A percentile compares a stretch with the other conserved stretches of the same genome.
phyloP scores from a whole-genome alignment of 1,140 invertebrate species.

The Drosophila sucinea region DNA sequence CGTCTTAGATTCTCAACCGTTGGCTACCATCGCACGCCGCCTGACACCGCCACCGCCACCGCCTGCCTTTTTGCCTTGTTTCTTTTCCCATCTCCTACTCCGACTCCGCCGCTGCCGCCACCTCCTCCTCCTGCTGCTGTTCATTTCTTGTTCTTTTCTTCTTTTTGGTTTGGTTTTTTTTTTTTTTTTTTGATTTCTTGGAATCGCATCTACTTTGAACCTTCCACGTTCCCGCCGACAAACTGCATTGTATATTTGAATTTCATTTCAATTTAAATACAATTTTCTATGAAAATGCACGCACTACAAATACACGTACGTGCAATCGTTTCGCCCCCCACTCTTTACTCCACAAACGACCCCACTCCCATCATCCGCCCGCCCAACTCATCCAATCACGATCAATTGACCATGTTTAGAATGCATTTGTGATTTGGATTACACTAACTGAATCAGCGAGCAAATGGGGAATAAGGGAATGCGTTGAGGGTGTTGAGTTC shows the following conservation, averaged over 20 bases:
- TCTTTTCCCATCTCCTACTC: background rate
- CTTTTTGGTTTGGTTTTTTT: constrained; percentile 30
- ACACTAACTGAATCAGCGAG: constrained; percentile 22
- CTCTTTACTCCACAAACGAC: background rate
- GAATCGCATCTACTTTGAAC: constrained; percentile 80
- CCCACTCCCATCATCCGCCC: background rate
- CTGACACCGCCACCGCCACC: background rate
- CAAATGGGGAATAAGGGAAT: constrained; percentile 7
- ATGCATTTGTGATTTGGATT: constrained; percentile 46
- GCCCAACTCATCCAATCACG: background rate
- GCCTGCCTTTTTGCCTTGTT: constrained; percentile 5
- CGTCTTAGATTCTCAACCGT: constrained; percentile 69
- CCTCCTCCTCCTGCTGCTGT: constrained; percentile 9
- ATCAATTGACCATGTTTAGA: constrained; percentile 49
- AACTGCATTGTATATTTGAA: constrained; percentile 79
- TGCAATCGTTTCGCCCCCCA: constrained; percentile 37
- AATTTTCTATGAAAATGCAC: constrained; percentile 81
- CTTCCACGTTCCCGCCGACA: constrained; percentile 55
- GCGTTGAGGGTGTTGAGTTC: background rate
- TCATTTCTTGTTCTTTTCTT: constrained; percentile 25
- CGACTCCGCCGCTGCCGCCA: background rate
- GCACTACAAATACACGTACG: constrained; percentile 69
- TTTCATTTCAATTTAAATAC: constrained; percentile 82
- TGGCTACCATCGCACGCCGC: background rate
- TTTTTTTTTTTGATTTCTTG: constrained; percentile 72